A percentile compares a stretch with the other conserved stretches of the same genome.
phyloP scores from a whole-genome alignment of 1,140 invertebrate genomes.

The Apocrypta bakeri region DNA sequence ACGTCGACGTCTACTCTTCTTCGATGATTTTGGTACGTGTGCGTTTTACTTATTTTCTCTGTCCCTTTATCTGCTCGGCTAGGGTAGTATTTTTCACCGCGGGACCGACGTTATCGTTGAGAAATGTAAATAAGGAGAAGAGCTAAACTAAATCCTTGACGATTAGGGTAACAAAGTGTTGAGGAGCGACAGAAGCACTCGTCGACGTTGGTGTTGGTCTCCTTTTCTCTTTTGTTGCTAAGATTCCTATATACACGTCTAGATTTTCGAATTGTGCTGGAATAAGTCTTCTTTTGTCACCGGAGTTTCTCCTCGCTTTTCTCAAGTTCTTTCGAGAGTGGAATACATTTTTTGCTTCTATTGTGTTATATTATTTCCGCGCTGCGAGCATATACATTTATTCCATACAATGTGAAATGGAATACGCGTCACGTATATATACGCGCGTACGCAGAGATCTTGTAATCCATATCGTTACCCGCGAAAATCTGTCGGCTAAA shows the following conservation, averaged over 20 bases:
- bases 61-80: neutral
- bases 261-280: no score
- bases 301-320: no score
- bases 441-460: no score
- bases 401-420: neutral
- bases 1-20: neutral
- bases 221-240: neutral
- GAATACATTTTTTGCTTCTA: neutral
- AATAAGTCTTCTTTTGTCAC: no score
- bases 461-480: neutral
- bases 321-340: no score
- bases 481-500: neutral
- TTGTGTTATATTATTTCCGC: neutral
- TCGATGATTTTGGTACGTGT: neutral
- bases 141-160: conserved; percentile 12
- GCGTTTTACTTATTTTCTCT: neutral
- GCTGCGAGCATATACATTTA: neutral
- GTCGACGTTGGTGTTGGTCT: neutral
- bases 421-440: neutral
- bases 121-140: neutral
- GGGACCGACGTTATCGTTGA: neutral
- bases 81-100: neutral
- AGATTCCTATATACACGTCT: no score
- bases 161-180: conserved; percentile 40
- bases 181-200: neutral